phyloP scores from a whole-genome alignment of 2,888 invertebrate genomes.

The Anarsia innoxiella region DNA sequence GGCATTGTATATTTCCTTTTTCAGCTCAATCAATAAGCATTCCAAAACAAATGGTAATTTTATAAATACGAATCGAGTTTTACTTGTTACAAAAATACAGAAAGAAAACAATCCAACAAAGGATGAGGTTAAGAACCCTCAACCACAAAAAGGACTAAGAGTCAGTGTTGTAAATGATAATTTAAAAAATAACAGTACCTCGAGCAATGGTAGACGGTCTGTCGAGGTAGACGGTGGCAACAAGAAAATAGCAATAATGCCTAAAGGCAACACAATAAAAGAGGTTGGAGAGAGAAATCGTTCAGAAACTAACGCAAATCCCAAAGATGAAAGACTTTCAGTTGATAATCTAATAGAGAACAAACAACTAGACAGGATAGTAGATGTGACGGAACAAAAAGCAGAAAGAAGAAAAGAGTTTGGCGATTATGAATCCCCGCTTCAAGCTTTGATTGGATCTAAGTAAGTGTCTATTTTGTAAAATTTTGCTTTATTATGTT shows the following conservation, averaged over 20 bases:
- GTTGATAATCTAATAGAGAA: constrained; percentile 5
- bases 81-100: constrained; percentile 37
- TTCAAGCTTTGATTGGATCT: constrained; percentile 46
- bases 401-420: constrained; percentile 18
- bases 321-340: too few species aligned
- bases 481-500: background rate
- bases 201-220: constrained; percentile 32
- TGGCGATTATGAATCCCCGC: constrained; percentile 58
- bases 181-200: constrained; percentile 7
- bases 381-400: constrained; percentile 16
- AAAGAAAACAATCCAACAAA: constrained; percentile 56
- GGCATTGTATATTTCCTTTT: constrained; percentile 25
- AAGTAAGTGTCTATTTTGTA: constrained; percentile 37
- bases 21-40: constrained; percentile 51
- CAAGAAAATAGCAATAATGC: constrained; percentile 38
- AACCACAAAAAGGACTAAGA: constrained; percentile 26
- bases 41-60: constrained; percentile 38
- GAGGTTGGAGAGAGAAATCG: constrained; percentile 10
- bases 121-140: constrained; percentile 35
- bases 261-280: constrained; percentile 13
- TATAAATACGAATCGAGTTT: constrained; percentile 24
- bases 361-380: constrained; percentile 13
- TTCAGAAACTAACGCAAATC: too few species aligned
- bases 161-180: background rate
- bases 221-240: constrained; percentile 43